Percentiles rank a stretch among this genome's conserved stretches.
Conservation (phyloP, 2,888 invertebrate species). For the Antheraea assamensis region DNA sequence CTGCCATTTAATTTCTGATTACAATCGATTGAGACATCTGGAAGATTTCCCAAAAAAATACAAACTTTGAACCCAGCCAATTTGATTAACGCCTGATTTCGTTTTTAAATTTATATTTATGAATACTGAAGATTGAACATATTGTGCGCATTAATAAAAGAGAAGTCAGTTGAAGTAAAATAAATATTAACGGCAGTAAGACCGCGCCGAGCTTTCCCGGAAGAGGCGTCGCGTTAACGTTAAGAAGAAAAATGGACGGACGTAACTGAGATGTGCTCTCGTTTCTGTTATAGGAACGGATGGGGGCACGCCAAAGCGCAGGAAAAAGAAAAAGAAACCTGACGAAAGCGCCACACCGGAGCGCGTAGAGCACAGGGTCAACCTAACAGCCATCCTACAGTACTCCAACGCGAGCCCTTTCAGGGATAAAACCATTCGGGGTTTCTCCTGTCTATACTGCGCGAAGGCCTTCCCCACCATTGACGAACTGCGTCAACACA, state of each 20-base stretch:
- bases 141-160: neutral
- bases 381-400: slow-evolving; percentile 73
- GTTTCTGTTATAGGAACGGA: slow-evolving; percentile 79
- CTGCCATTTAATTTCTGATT: too few relatives aligned
- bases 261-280: slow-evolving; percentile 70
- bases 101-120: neutral
- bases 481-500: slow-evolving; percentile 63
- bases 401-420: slow-evolving; percentile 77
- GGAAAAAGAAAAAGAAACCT: slow-evolving; percentile 69
- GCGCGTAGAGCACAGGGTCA: slow-evolving; percentile 75
- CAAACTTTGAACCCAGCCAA: neutral
- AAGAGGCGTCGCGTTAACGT: slow-evolving; percentile 14
- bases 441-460: slow-evolving; percentile 77
- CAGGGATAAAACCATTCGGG: slow-evolving; percentile 70
- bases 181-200: neutral
- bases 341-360: slow-evolving; percentile 74
- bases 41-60: neutral
- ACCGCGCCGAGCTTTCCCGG: neutral
- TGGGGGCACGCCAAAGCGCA: slow-evolving; percentile 63
- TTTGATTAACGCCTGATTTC: neutral
- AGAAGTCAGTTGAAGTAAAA: neutral
- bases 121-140: neutral
- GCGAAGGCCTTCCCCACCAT: slow-evolving; percentile 63
- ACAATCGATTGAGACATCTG: too few relatives aligned
- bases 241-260: slow-evolving; percentile 43